A percentile compares a stretch with the other conserved stretches of the same genome.
phyloP scores from a whole-genome alignment of 2,113 vertebrate species.

The Conger conger region DNA sequence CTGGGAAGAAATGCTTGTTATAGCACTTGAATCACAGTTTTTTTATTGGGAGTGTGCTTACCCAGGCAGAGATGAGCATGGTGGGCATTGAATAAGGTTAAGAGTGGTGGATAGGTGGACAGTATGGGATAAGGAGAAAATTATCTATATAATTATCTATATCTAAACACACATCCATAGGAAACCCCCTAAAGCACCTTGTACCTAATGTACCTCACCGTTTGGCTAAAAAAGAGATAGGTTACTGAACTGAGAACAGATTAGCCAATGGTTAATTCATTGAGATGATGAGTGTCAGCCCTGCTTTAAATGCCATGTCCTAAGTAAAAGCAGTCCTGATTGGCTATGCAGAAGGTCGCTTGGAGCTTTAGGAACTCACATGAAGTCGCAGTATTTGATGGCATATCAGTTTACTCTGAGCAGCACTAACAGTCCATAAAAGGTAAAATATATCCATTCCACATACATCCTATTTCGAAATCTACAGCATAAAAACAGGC shows the following conservation, averaged over 20 bases:
- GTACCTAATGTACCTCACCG: too few relatives aligned
- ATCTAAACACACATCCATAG: too few relatives aligned
- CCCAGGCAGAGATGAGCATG: neutral
- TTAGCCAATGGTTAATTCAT: too few relatives aligned
- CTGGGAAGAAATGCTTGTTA: neutral
- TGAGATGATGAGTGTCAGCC: too few relatives aligned
- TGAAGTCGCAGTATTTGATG: constrained; percentile 1
- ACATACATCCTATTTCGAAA: neutral
- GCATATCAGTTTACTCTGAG: neutral
- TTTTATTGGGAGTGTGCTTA: neutral
- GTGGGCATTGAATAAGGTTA: neutral
- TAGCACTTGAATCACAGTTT: neutral
- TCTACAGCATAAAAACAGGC: neutral
- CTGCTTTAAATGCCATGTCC: neutral
- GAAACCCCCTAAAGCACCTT: too few relatives aligned
- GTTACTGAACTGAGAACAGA: too few relatives aligned
- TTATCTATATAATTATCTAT: too few relatives aligned
- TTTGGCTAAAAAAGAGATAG: too few relatives aligned
- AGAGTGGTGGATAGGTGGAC: neutral
- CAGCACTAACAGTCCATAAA: neutral
- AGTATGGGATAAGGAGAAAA: neutral
- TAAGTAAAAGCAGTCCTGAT: neutral
- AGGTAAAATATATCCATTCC: neutral
- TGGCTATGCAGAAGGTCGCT: neutral
- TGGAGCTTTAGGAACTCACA: constrained; percentile 13